Base-by-base conservation (phyloP, 2,113 vertebrate species). In the Coptodon bakossiorum region DNA sequence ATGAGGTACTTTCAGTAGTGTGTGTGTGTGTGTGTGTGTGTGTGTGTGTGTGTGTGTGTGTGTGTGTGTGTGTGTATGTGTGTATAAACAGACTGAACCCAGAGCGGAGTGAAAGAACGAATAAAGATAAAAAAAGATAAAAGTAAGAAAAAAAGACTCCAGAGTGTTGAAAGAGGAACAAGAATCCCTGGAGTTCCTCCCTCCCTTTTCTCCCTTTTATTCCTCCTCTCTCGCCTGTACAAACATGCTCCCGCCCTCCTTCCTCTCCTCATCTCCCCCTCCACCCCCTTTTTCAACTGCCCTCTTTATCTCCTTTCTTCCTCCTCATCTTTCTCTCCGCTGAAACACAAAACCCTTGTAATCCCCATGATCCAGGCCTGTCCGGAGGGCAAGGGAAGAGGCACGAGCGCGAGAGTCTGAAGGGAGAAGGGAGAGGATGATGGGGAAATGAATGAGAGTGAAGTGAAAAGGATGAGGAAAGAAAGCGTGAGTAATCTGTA, bases 271-370 rank as follows among this genome's bases (percentile, higher is more conserved):
- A 3, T 52, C 80, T 66, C n/a, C 31, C 13, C 85, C 38, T 45
- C 83, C 16, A 3, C 36, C 85, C 71, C 45, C 68, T 80, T 83
- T 83, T 92, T 84, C 83, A 80, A 84, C 91, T 76, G 83, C 89
- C 86, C 90, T 86, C 93, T 95, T 87, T 91, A 93, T 94, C 91
- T 82, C 90, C 68, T 86, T 31, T 86, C 89, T 86, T 90, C 91
- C 88, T 93, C 91, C 90, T 92, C 92, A 82, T 94, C 91, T 92
- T 91, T 91, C 94, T 86, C 76, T 38, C 88, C 3, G 14, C 89
- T 92, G 93, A 94, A 95, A 95, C 88, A 93, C 91, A 95, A 95
- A 95, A 92, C 92, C 94, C 91, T 88, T 88, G 92, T 93, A 94
- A 94, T 95, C 93, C 93, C 86, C 82, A 2, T 84, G 90, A 93